phyloP scores from a whole-genome alignment of 2,888 invertebrate species.

The Callinectes sapidus region DNA sequence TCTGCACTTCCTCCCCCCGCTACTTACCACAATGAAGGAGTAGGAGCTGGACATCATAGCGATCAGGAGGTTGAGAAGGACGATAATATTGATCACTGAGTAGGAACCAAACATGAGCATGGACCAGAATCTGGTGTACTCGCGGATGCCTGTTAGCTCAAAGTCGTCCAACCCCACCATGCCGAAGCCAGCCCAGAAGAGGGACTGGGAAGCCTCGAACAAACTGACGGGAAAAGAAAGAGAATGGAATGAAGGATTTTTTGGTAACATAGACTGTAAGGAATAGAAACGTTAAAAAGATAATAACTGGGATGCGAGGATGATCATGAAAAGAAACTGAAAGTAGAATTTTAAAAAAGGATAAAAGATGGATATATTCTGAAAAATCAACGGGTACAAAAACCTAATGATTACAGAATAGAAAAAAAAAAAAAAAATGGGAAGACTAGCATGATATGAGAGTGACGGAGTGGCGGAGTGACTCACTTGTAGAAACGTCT shows the following conservation, averaged over 20 bases:
- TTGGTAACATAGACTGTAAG: too few relatives aligned
- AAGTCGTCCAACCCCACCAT: constrained; percentile 92
- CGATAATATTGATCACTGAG: constrained; percentile 93
- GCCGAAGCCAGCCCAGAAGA: constrained; percentile 98
- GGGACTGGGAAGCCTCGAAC: constrained; percentile 94
- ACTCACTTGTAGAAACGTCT: constrained; percentile 88
- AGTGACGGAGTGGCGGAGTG: too few relatives aligned
- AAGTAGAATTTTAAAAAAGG: not conserved
- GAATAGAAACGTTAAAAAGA: too few relatives aligned
- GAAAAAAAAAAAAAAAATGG: too few relatives aligned
- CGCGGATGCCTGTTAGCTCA: constrained; percentile 89
- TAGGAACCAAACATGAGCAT: constrained; percentile 96
- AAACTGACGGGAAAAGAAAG: constrained; percentile 80
- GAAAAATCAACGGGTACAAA: too few relatives aligned
- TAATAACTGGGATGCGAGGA: too few relatives aligned
- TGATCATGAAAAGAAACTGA: not conserved
- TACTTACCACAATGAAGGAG: constrained; percentile 73
- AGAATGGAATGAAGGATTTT: not conserved
- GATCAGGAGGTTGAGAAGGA: constrained; percentile 93
- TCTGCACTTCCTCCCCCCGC: not conserved
- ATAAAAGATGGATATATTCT: not conserved
- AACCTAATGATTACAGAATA: too few relatives aligned
- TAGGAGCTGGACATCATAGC: constrained; percentile 99
- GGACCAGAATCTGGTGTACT: constrained; percentile 94
- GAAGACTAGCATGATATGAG: too few relatives aligned